These are phyloP conservation scores for Cephonodes hylas DNA, from an alignment of 2,888 invertebrate genomes.

Conservation along the genomic window DNA sequence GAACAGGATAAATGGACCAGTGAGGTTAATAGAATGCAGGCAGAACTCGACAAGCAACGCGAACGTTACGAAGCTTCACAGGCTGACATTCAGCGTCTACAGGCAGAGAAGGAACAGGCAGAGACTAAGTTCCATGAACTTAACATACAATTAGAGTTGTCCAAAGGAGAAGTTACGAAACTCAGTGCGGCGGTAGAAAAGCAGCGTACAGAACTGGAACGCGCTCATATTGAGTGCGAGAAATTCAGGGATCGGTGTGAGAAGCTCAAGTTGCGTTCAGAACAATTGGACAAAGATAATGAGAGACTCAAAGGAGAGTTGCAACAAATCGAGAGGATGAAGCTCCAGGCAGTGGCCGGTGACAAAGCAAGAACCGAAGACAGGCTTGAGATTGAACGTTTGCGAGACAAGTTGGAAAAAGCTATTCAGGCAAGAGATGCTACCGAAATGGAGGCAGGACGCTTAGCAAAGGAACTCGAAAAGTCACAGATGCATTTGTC, in stretches of 20 bases:
- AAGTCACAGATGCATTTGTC: conserved; percentile 91
- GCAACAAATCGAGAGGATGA: conserved; percentile 88
- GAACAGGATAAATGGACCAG: conserved; percentile 79
- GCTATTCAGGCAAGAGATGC: conserved; percentile 90
- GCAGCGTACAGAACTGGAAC: conserved; percentile 89
- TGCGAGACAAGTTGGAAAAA: conserved; percentile 93
- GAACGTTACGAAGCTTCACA: conserved; percentile 89
- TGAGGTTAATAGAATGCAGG: conserved; percentile 88
- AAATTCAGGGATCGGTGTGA: conserved; percentile 93
- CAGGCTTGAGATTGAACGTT: conserved; percentile 89
- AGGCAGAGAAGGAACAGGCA: conserved; percentile 84
- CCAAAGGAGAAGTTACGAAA: conserved; percentile 89
- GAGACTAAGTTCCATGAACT: conserved; percentile 88
- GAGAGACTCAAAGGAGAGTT: conserved; percentile 73
- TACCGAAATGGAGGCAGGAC: conserved; percentile 91
- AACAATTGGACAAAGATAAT: conserved; percentile 84
- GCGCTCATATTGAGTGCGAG: conserved; percentile 93
- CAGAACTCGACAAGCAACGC: conserved; percentile 86
- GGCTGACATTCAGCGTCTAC: conserved; percentile 86
- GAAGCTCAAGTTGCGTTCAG: conserved; percentile 87
- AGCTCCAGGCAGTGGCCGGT: conserved; percentile 84
- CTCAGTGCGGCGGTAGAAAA: conserved; percentile 88
- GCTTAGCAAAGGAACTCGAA: conserved; percentile 91
- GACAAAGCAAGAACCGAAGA: conserved; percentile 85
- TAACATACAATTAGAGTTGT: conserved; percentile 89